Evolutionary conservation across 2,888 invertebrate species (phyloP), one percentile per base, ranked within the genome.

Genomic region (Danaus chrysippus): DNA sequence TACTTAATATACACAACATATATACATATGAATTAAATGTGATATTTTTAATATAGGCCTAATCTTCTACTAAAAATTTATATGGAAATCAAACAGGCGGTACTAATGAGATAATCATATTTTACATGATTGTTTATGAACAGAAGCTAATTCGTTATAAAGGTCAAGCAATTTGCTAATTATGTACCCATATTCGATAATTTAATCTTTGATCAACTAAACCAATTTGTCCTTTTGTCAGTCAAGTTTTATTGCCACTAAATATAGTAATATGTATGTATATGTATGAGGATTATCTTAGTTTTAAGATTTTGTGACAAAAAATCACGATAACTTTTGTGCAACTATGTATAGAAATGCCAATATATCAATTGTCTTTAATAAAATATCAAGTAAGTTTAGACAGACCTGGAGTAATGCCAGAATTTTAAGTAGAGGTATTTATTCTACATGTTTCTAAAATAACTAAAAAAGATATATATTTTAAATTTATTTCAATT

Each of bases 361-460:
- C 23, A 34, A 34, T 34, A 34, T 3, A 1, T 34, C 23, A 34
- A 34, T 34, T 34, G 23, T 34, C 23, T 23, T 23, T 34, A 34
- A 34, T 34, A 34, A 34, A 34, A 34, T 34, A 34, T 34, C 23
- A 2, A 34, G 6, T 6, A 34, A 3, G 23, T 34, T 75, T 74
- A 78, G 78, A 77, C 82, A 78, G 78, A 79, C 74, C 70, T 87
- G 87, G 86, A 85, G 72, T 64, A 63, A 60, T 49, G 82, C 87
- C 87, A 87, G 81, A 72, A 78, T 76, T 65, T 68, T 79, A 71
- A 85, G 84, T 83, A 81, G 73, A 82, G 82, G 79, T 81, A 79
- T 81, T 81, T 82, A 79, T 79, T 78, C 78, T 74, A 76, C 76
- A 73, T 69, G 81, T 81, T 76, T 76, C 76, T 73, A 63, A 74